phyloP scores from a whole-genome alignment of 2,113 vertebrate genomes.

The Anarhynchus alexandrinus region DNA sequence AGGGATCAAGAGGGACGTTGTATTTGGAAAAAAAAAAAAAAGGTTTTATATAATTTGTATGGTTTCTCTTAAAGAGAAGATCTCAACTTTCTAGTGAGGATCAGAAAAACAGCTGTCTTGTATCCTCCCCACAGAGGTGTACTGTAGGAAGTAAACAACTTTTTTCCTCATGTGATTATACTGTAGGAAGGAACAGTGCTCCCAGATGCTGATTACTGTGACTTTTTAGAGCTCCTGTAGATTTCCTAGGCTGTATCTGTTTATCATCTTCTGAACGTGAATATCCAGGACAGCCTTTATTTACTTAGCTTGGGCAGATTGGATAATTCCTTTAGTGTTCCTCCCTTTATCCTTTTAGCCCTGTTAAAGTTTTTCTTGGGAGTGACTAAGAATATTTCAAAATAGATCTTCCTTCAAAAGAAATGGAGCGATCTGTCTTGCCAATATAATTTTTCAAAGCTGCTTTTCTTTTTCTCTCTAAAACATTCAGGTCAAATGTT shows the following conservation, averaged over 20 bases:
- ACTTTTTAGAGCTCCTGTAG: not conserved
- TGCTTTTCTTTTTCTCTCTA: not conserved
- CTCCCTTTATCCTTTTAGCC: not conserved
- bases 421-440: not conserved
- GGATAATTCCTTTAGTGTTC: not conserved
- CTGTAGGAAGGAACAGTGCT: not conserved
- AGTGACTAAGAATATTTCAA: not conserved
- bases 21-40: not conserved
- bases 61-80: not conserved
- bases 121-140: not conserved
- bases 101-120: not conserved
- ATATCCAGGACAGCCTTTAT: not conserved
- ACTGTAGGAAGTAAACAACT: not conserved
- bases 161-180: not conserved
- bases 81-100: not conserved
- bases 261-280: not conserved
- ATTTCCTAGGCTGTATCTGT: not conserved
- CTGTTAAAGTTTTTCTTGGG: slow-evolving; percentile 10
- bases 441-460: slow-evolving; percentile 19
- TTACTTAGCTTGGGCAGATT: not conserved
- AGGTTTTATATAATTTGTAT: not conserved
- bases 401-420: not conserved
- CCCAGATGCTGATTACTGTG: not conserved
- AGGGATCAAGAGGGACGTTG: not conserved
- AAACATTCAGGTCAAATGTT: slow-evolving; percentile 45